phyloP scores from a whole-genome alignment of 2,113 vertebrate genomes.

The Ochotona curzoniae region DNA sequence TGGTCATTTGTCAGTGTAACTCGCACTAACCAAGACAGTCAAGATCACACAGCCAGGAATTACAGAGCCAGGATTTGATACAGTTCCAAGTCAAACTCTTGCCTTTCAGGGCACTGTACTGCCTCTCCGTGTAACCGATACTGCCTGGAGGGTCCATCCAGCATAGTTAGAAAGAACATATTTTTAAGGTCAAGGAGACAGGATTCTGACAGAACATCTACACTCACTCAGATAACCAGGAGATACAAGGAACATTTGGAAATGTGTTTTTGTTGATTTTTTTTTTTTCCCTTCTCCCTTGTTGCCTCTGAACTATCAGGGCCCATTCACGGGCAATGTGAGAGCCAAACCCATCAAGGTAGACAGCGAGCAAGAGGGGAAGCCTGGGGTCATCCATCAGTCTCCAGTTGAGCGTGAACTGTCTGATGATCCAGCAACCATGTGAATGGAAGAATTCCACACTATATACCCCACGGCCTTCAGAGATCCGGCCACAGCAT shows the following conservation, averaged over 20 bases:
- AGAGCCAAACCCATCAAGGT: neutral
- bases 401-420: slow-evolving; percentile 46
- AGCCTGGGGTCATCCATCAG: neutral
- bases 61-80: neutral
- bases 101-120: neutral
- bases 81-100: neutral
- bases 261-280: neutral
- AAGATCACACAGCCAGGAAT: neutral
- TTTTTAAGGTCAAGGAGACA: neutral
- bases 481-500: neutral
- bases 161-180: neutral
- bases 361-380: slow-evolving; percentile 41
- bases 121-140: neutral
- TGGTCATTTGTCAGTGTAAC: neutral
- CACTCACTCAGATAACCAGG: neutral
- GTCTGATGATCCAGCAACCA: neutral
- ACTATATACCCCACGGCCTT: neutral
- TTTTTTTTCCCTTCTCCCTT: neutral
- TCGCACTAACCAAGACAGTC: neutral
- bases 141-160: neutral
- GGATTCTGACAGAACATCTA: neutral
- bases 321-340: neutral
- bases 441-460: neutral
- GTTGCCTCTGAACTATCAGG: neutral
- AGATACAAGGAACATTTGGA: neutral